Evolutionary conservation across 2,888 invertebrate species (phyloP).

Genomic region (Nomada lathburiana): DNA sequence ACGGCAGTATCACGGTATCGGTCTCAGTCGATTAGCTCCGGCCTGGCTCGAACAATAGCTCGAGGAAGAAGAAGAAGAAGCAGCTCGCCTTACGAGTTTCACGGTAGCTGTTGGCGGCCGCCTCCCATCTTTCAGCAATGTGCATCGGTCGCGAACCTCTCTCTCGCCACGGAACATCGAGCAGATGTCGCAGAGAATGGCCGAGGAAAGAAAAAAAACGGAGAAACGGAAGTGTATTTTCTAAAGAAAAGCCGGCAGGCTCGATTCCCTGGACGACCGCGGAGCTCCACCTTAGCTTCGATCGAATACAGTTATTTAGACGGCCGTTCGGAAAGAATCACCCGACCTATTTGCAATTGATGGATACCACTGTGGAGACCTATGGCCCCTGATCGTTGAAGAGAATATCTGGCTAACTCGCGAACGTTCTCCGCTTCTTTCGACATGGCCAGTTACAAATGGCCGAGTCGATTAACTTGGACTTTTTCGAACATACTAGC

Average conservation of each 20-base stretch:
- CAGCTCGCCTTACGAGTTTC: slow-evolving; percentile 64
- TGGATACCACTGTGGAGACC: slow-evolving; percentile 54
- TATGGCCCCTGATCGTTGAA: slow-evolving; percentile 44
- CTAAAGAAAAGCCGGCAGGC: slow-evolving; percentile 34
- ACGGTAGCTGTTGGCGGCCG: slow-evolving; percentile 59
- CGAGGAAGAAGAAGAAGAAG: slow-evolving; percentile 71
- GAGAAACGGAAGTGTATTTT: slow-evolving; percentile 22
- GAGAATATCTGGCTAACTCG: slow-evolving; percentile 29
- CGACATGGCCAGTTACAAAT: slow-evolving; percentile 34
- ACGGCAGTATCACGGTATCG: slow-evolving; percentile 54
- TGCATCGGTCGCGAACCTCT: slow-evolving; percentile 13
- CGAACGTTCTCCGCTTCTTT: slow-evolving; percentile 33
- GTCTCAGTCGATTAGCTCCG: slow-evolving; percentile 69
- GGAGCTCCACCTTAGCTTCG: slow-evolving; percentile 13
- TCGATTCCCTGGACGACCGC: slow-evolving; percentile 26
- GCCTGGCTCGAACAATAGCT: slow-evolving; percentile 63
- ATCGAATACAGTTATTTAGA: slow-evolving; percentile 56
- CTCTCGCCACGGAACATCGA: slow-evolving; percentile 13
- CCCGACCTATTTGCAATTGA: slow-evolving; percentile 66
- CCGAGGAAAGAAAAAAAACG: background rate
- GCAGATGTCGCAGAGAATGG: background rate
- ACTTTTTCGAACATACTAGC: background rate
- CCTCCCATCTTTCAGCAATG: slow-evolving; percentile 3
- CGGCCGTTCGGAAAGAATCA: slow-evolving; percentile 17
- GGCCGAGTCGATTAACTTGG: background rate